phyloP scores from a whole-genome alignment of 2,113 vertebrate genomes.

The Eulemur rufifrons region DNA sequence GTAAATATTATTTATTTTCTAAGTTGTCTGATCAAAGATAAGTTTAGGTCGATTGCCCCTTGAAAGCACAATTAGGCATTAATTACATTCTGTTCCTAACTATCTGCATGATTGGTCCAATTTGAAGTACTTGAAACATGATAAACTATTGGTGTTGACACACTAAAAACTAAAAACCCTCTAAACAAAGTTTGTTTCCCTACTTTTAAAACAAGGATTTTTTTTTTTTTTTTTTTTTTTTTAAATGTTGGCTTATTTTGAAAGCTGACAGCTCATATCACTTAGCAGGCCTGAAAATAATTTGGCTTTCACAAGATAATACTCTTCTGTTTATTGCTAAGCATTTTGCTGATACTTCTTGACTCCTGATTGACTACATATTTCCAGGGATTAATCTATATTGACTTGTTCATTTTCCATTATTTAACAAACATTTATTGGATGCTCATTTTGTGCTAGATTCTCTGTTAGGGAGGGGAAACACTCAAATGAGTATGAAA shows the following conservation, averaged over 20 bases:
- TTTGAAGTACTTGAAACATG: neutral
- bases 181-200: neutral
- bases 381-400: neutral
- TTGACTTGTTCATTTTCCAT: neutral
- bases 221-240: neutral
- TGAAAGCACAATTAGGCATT: neutral
- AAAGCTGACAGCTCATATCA: neutral
- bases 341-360: neutral
- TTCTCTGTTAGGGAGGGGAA: neutral
- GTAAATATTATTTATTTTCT: neutral
- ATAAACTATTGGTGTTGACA: neutral
- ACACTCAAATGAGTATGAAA: neutral
- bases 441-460: neutral
- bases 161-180: neutral
- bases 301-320: neutral
- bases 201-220: neutral
- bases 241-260: slow-evolving; percentile 4
- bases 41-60: neutral
- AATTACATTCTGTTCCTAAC: neutral
- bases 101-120: neutral
- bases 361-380: neutral
- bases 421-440: neutral
- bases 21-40: neutral
- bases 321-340: slow-evolving; percentile 9
- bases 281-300: neutral